Conservation (phyloP, 2,113 vertebrate genomes). For the Scolopax mira region DNA sequence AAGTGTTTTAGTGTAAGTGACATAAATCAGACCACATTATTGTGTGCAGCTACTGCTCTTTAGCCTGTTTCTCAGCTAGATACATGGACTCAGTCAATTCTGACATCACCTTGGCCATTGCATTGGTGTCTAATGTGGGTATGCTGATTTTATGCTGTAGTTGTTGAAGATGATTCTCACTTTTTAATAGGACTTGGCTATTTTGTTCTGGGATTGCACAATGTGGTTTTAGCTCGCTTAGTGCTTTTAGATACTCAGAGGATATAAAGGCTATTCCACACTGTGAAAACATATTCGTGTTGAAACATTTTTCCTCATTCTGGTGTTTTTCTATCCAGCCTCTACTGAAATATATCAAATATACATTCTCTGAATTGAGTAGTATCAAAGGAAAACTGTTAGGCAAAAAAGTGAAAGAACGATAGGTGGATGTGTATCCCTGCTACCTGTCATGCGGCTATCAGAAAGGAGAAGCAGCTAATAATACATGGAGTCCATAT, state of each 20-base stretch:
- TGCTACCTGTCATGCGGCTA: not conserved
- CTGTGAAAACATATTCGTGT: not conserved
- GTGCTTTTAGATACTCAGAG: not conserved
- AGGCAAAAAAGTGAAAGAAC: not conserved
- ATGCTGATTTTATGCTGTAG: not conserved
- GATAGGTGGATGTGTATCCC: too few species aligned
- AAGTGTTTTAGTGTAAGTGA: not conserved
- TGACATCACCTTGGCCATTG: not conserved
- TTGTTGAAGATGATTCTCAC: not conserved
- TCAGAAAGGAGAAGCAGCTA: not conserved
- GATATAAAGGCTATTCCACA: not conserved
- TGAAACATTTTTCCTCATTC: rapidly evolving
- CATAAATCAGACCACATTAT: not conserved
- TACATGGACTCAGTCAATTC: not conserved
- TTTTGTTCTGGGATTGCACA: not conserved
- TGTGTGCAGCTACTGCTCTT: not conserved
- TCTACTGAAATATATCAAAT: not conserved
- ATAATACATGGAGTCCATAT: not conserved
- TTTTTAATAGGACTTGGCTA: not conserved
- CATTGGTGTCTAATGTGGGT: too few species aligned
- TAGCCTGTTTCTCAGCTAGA: not conserved
- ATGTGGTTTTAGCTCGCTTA: not conserved
- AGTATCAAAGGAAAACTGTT: not conserved
- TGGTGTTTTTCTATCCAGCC: not conserved
- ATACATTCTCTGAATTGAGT: not conserved